Percentiles rank a stretch among this genome's conserved stretches.
Conservation (phyloP, 2,113 vertebrate species). For the Petromus typicus region DNA sequence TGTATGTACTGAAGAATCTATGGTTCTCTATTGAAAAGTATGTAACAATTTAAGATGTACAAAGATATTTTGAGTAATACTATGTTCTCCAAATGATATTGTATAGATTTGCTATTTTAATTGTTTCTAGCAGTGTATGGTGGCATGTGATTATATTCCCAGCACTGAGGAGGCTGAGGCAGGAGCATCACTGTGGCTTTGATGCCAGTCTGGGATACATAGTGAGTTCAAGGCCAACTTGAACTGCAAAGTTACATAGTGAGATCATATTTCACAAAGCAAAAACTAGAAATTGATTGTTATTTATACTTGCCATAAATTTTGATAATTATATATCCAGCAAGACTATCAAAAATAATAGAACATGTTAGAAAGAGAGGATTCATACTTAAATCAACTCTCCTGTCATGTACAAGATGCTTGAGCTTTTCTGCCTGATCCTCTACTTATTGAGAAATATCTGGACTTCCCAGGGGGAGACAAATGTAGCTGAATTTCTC, state of each 20-base stretch:
- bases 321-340: not conserved
- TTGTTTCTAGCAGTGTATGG: not conserved
- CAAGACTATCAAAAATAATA: not conserved
- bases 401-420: not conserved
- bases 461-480: not conserved
- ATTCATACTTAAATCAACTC: not conserved
- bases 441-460: not conserved
- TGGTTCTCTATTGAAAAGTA: not conserved
- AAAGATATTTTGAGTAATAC: not conserved
- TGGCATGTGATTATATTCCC: not conserved
- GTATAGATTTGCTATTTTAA: not conserved
- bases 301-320: not conserved
- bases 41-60: not conserved
- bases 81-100: not conserved
- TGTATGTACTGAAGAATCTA: not conserved
- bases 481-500: not conserved
- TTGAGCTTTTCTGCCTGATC: not conserved
- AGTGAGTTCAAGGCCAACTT: not conserved
- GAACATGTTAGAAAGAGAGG: not conserved
- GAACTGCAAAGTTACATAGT: not conserved
- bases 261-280: not conserved
- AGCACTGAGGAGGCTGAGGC: not conserved
- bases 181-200: not conserved
- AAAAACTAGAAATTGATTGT: not conserved
- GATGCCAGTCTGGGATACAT: not conserved